Conservation (phyloP, 2,797 vertebrate genomes). For the Acropternis orthonyx region DNA sequence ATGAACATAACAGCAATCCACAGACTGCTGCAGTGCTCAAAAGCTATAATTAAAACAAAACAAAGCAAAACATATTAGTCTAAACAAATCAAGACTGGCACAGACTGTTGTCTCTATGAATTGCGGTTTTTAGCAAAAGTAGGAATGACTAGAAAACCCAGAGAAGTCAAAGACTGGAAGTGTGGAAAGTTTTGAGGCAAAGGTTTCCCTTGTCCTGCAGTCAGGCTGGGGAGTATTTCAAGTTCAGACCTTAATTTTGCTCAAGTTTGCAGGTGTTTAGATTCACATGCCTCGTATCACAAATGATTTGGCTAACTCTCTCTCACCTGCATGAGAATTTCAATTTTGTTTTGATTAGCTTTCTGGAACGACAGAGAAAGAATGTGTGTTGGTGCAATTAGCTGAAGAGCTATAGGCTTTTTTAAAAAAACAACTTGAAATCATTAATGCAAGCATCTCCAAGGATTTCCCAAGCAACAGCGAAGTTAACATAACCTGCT, state of each 20-base stretch:
- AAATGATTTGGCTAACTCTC: neutral
- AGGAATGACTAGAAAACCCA: neutral
- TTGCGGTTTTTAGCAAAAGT: neutral
- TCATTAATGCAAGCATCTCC: neutral
- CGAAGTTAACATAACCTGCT: neutral
- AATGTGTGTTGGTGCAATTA: neutral
- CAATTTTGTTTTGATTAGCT: neutral
- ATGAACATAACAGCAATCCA: neutral
- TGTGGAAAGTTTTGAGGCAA: neutral
- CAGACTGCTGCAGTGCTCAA: neutral
- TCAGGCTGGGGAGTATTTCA: neutral
- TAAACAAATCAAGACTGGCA: neutral
- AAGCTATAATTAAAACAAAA: neutral
- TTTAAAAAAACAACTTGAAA: neutral
- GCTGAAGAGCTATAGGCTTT: neutral
- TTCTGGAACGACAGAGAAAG: neutral
- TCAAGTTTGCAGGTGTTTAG: neutral
- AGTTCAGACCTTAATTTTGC: neutral
- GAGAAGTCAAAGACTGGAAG: neutral
- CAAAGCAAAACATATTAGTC: neutral
- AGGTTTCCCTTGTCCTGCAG: neutral
- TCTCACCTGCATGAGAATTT: neutral
- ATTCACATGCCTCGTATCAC: accelerated
- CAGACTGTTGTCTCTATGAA: neutral
- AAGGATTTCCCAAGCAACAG: neutral